phyloP scores from a whole-genome alignment of 1,140 invertebrate genomes.

The Bombus fervidus region DNA sequence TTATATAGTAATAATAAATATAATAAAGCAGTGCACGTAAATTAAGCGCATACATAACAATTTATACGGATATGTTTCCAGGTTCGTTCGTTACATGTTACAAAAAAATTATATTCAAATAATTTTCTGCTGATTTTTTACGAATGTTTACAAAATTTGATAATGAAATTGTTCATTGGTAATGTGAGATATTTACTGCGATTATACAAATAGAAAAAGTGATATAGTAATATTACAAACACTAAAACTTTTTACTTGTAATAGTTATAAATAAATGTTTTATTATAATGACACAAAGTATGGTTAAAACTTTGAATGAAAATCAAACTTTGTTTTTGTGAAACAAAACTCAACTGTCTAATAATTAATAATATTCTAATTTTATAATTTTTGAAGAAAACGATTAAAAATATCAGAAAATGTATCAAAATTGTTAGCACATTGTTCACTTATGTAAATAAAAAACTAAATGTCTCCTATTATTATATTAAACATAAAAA shows the following conservation, averaged over 20 bases:
- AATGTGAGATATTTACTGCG: conserved; percentile 52
- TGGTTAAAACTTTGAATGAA: not conserved
- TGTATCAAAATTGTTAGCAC: not conserved
- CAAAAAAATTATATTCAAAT: not conserved
- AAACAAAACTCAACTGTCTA: not conserved
- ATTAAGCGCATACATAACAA: conserved; percentile 17
- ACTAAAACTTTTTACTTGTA: not conserved
- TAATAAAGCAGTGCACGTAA: conserved; percentile 23
- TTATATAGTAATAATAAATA: conserved; percentile 21
- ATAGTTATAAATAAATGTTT: conserved; percentile 11
- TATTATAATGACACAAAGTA: not conserved
- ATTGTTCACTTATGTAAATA: not conserved
- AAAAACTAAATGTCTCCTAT: conserved; percentile 4
- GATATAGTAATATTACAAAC: not conserved
- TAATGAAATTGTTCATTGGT: conserved; percentile 57
- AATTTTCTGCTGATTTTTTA: not conserved
- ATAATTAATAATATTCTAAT: not conserved
- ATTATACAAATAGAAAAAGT: not conserved
- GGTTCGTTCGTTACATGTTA: not conserved
- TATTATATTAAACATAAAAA: conserved; percentile 7
- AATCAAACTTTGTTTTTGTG: not conserved
- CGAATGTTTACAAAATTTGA: conserved; percentile 9
- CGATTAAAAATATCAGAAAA: not conserved
- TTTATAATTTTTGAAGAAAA: not conserved
- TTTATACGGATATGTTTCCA: conserved; percentile 39